phyloP scores from a whole-genome alignment of 2,113 vertebrate species.

The Machaerirhynchus nigripectus region DNA sequence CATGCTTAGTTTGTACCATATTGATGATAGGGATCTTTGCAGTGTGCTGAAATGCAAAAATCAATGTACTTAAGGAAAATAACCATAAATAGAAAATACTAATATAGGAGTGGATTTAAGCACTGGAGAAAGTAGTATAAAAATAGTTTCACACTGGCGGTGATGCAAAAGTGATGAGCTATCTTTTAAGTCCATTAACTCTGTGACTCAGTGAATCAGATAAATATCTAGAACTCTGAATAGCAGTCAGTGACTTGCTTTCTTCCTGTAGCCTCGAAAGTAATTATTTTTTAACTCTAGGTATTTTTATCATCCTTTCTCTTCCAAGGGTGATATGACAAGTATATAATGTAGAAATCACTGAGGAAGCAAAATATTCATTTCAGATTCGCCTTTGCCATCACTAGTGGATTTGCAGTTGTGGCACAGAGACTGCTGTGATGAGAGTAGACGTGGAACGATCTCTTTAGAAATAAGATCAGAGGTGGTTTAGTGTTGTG shows the following conservation, averaged over 20 bases:
- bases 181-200: background rate
- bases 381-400: background rate
- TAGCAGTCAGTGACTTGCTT: background rate
- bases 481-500: background rate
- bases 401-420: background rate
- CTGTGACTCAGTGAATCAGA: background rate
- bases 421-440: background rate
- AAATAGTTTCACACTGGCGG: background rate
- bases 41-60: background rate
- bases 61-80: slow-evolving; percentile 6
- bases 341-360: background rate
- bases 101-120: background rate
- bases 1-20: background rate
- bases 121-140: background rate
- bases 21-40: background rate
- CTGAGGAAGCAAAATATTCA: background rate
- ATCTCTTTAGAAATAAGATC: background rate
- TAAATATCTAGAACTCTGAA: background rate
- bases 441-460: background rate
- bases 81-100: background rate
- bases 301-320: background rate
- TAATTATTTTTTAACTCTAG: background rate
- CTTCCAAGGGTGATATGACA: background rate
- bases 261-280: background rate
- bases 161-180: background rate